phyloP scores from a whole-genome alignment of 2,113 vertebrate species.

The Gambusia holbrooki region DNA sequence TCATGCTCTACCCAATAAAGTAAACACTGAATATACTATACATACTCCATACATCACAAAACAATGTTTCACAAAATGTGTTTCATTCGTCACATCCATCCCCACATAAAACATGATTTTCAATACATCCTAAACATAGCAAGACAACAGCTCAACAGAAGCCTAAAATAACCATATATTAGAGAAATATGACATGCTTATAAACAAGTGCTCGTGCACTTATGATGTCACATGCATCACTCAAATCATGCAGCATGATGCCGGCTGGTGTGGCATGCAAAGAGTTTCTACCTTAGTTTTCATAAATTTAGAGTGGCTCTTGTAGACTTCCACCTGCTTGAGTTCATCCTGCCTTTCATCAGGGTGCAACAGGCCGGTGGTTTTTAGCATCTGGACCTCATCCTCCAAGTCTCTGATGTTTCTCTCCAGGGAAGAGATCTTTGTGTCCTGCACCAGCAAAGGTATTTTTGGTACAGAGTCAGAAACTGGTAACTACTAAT shows the following conservation, averaged over 20 bases:
- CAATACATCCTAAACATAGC: neutral
- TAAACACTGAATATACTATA: neutral
- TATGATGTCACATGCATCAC: slow-evolving; percentile 26
- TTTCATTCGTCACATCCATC: neutral
- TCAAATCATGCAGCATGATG: slow-evolving; percentile 21
- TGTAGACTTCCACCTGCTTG: slow-evolving; percentile 98
- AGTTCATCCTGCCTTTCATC: slow-evolving; percentile 93
- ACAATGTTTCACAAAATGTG: neutral
- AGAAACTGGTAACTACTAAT: slow-evolving; percentile 3
- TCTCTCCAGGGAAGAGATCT: slow-evolving; percentile 95
- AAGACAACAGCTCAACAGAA: neutral
- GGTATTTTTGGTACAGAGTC: slow-evolving; percentile 51
- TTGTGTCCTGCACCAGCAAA: slow-evolving; percentile 89
- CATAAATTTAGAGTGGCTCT: slow-evolving; percentile 99
- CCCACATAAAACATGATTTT: neutral
- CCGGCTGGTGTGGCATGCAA: slow-evolving; percentile 12
- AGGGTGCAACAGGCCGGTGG: slow-evolving; percentile 88
- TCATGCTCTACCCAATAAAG: neutral
- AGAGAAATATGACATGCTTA: slow-evolving; percentile 19
- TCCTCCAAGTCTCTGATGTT: slow-evolving; percentile 98
- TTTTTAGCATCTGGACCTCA: slow-evolving; percentile 98
- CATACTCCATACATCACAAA: neutral
- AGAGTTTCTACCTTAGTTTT: slow-evolving; percentile 91
- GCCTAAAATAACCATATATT: slow-evolving; percentile 11
- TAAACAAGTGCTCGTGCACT: neutral